Percentiles rank a stretch among this genome's conserved stretches.
phyloP scores from a whole-genome alignment of 2,888 invertebrate species.

The Labia minor region DNA sequence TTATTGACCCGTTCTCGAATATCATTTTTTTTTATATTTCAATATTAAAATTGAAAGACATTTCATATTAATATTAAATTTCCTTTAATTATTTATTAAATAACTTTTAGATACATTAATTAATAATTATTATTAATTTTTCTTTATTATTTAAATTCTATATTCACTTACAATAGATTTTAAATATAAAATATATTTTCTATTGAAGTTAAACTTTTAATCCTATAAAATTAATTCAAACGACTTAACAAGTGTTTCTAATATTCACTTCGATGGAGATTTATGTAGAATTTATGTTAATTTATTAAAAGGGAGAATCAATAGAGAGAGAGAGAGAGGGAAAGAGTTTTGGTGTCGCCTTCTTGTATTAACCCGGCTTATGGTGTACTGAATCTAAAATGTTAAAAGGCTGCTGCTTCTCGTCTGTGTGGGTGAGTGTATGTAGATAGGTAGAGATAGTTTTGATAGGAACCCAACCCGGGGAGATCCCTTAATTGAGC shows the following conservation, averaged over 20 bases:
- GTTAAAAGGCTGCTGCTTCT: neutral
- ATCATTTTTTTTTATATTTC: too few species aligned
- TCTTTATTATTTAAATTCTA: too few species aligned
- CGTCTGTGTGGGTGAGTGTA: neutral
- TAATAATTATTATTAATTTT: too few species aligned
- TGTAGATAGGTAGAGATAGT: neutral
- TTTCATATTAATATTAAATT: too few species aligned
- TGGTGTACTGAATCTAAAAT: neutral
- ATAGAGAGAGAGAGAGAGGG: too few species aligned
- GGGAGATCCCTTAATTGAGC: neutral
- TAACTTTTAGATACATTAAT: too few species aligned
- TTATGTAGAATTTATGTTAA: conserved; percentile 4
- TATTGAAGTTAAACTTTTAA: neutral
- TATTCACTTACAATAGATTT: too few species aligned
- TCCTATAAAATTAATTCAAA: neutral
- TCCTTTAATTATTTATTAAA: too few species aligned
- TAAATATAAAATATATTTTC: too few species aligned
- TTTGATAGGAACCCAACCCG: neutral
- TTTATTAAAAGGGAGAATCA: conserved; percentile 1
- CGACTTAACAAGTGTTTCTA: conserved; percentile 4
- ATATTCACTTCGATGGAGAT: neutral
- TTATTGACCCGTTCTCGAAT: too few species aligned
- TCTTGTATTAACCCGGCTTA: neutral
- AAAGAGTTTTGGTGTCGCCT: neutral
- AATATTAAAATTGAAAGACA: too few species aligned